A percentile compares a stretch with the other conserved stretches of the same genome.
Conservation (phyloP, 1,140 invertebrate species). For the Bombus sylvicola region DNA sequence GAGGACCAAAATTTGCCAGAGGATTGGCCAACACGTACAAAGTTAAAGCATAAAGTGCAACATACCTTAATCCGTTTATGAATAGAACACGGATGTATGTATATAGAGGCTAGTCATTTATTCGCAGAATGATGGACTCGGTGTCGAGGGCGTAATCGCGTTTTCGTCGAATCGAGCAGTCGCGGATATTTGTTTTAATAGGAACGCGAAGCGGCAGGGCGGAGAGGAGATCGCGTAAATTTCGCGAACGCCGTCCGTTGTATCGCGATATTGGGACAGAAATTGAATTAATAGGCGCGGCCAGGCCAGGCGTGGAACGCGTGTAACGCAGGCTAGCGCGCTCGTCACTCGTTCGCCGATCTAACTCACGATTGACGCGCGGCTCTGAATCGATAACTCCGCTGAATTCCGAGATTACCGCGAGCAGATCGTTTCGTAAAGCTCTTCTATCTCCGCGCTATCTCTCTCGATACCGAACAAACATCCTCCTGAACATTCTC, state of each 20-base stretch:
- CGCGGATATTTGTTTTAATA: constrained; percentile 28
- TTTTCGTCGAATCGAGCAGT: constrained; percentile 25
- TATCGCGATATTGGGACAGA: constrained; percentile 1
- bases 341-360: constrained; percentile 1
- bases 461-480: background rate
- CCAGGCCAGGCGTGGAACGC: background rate
- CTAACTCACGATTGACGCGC: constrained; percentile 2
- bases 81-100: background rate
- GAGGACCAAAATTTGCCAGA: background rate
- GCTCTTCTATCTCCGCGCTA: background rate
- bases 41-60: background rate
- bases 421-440: background rate
- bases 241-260: background rate
- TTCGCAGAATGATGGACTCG: constrained; percentile 10
- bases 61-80: background rate
- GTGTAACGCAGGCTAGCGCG: background rate
- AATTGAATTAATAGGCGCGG: constrained; percentile 41
- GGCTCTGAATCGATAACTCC: background rate
- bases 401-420: background rate
- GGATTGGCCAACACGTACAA: background rate
- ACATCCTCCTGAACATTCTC: background rate
- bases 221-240: background rate
- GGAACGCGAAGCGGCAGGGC: background rate
- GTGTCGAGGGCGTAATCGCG: constrained; percentile 27
- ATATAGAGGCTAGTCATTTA: background rate